These are phyloP conservation scores for Hyles lineata DNA, from an alignment of 2,888 invertebrate species.

Conservation along the genomic window DNA sequence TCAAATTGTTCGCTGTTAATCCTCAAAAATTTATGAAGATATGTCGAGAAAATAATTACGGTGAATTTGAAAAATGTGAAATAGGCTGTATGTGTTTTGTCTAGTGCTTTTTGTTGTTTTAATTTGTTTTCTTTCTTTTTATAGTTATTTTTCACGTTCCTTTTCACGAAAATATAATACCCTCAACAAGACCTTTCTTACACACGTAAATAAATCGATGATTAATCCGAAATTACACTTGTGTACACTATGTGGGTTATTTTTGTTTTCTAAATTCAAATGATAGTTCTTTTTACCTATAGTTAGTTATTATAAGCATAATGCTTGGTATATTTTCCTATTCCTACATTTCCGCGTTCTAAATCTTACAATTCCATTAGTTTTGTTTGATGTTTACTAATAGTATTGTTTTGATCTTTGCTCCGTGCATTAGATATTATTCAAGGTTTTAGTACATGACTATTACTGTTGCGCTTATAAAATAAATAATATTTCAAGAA, in stretches of 20 bases:
- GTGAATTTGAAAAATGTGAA: background rate
- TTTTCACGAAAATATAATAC: too few relatives aligned
- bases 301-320: too few relatives aligned
- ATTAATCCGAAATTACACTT: too few relatives aligned
- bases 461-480: background rate
- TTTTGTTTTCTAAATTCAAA: background rate
- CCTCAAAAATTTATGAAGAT: background rate
- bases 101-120: background rate
- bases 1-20: background rate
- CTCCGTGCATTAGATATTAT: conserved; percentile 1
- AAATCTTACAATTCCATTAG: too few relatives aligned
- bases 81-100: background rate
- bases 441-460: conserved; percentile 1
- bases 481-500: too few relatives aligned
- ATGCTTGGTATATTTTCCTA: too few relatives aligned
- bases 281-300: too few relatives aligned
- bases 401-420: background rate
- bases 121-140: too few relatives aligned
- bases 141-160: too few relatives aligned
- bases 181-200: too few relatives aligned
- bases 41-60: background rate
- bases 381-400: background rate
- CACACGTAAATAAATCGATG: too few relatives aligned
- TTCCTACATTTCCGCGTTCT: too few relatives aligned
- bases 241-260: background rate